These are phyloP conservation scores for Turdus rufiventris DNA, from an alignment of 2,113 vertebrate species.

Conservation along the genomic window DNA sequence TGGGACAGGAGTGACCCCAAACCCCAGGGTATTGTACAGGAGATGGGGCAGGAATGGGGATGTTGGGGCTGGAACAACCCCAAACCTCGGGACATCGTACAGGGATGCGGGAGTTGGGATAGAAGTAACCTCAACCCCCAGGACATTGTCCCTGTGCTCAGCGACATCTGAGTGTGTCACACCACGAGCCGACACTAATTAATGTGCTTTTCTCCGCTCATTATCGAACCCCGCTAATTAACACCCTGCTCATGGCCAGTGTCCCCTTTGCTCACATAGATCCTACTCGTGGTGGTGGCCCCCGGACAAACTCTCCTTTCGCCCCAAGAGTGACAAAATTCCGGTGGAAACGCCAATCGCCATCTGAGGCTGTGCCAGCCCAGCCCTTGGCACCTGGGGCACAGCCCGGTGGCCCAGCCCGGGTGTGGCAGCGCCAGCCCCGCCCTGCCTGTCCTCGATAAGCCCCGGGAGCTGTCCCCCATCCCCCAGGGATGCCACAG, in stretches of 20 bases:
- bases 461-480: not conserved
- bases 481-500: not conserved
- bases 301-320: not conserved
- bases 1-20: too few relatives aligned
- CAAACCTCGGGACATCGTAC: too few relatives aligned
- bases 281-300: fast-evolving
- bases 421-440: not conserved
- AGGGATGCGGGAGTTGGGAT: fast-evolving
- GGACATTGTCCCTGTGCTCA: not conserved
- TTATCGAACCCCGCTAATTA: fast-evolving
- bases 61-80: too few relatives aligned
- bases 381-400: not conserved
- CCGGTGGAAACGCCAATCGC: not conserved
- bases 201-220: not conserved
- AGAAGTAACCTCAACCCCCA: not conserved
- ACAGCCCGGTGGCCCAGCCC: not conserved
- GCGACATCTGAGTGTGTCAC: not conserved
- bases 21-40: too few relatives aligned
- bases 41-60: not conserved
- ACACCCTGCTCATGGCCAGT: fast-evolving
- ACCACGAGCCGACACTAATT: not conserved
- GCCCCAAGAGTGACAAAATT: not conserved
- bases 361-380: fast-evolving
- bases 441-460: not conserved
- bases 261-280: not conserved